Base-by-base conservation (phyloP, 2,888 invertebrate genomes). In the Spilosoma lubricipeda region DNA sequence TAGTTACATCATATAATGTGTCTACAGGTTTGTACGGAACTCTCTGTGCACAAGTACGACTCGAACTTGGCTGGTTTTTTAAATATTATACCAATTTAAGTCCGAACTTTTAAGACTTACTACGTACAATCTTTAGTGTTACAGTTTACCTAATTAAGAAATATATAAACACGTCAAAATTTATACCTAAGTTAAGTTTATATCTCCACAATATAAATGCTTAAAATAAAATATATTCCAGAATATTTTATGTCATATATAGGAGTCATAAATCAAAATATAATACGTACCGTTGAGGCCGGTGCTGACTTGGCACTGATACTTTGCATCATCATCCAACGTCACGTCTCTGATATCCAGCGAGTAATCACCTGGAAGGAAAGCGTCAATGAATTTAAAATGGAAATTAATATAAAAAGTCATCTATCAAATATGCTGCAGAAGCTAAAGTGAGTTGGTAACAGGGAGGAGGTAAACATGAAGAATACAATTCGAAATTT, bases 281-380 rank as follows among this genome's bases (percentile, higher is more conserved):
- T 64, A n/a, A 18, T 63, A 78, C 87, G 73, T 87, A 96, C 96
- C 97, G 90, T 94, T 96, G 5, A 97, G 96, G 1, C 98, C 98
- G 1, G 98, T 98, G 82, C 98, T 98, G 84, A 99, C 99, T 96
- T 99, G 99, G 92, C 99, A 99, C 95, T 99, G 98, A 93, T 98
- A 99, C 86, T 97, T 97, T 20, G 98, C 99, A 89, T 99, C 99
- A 90, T 99, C 99, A 87, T 99, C 99, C 89, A 99, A 93, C 89
- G 98, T 98, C 72, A 99, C 98, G 56, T 99, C 98, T 88, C 97
- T 97, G 87, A 99, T 99, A 93, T 98, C 98, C 92, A 99, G 95
- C 18, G 99, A 99, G 95, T 97, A 99, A 93, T 99, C 99, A 86
- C 98, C 98, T 98, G 96, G 0, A 87, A 88, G 73, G 80, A 80